These are phyloP conservation scores for Enteromius anoplus DNA, from an alignment of 2,797 vertebrate genomes.

Conservation along the genomic window DNA sequence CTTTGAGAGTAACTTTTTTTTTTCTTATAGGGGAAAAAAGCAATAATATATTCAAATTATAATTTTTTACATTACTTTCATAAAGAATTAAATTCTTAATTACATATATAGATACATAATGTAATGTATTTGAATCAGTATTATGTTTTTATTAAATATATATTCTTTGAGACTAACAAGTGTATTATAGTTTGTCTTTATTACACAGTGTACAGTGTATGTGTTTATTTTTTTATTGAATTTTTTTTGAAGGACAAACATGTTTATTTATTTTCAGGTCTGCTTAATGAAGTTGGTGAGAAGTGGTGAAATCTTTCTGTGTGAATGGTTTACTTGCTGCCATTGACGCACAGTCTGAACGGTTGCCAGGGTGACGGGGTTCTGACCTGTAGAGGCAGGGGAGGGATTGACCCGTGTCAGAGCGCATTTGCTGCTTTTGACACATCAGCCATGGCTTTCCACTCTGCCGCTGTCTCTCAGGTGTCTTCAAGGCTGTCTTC, in stretches of 20 bases:
- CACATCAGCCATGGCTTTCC: conserved; percentile 41
- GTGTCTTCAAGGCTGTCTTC: conserved; percentile 41
- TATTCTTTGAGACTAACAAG: not conserved
- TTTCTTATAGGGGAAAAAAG: conserved; percentile 18
- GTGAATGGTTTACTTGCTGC: conserved; percentile 5
- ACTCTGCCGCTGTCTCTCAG: conserved; percentile 49
- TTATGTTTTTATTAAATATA: not conserved
- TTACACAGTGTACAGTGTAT: not conserved
- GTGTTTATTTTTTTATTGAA: not conserved
- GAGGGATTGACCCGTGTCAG: conserved; percentile 58
- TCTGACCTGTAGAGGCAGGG: conserved; percentile 47
- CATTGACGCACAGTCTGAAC: conserved; percentile 30
- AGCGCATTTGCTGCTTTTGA: conserved; percentile 48
- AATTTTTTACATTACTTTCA: not conserved
- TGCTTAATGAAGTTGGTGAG: not conserved
- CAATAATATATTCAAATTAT: not conserved
- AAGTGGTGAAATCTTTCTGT: conserved; percentile 17
- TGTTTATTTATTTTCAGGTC: not conserved
- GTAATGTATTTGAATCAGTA: not conserved
- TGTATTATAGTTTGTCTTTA: not conserved
- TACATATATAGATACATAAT: not conserved
- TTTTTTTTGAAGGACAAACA: too few species aligned
- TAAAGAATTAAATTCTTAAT: not conserved
- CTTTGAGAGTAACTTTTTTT: conserved; percentile 41
- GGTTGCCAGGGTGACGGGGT: conserved; percentile 47